Base-by-base conservation (phyloP, 1,140 invertebrate species). In the Microplitis demolitor region DNA sequence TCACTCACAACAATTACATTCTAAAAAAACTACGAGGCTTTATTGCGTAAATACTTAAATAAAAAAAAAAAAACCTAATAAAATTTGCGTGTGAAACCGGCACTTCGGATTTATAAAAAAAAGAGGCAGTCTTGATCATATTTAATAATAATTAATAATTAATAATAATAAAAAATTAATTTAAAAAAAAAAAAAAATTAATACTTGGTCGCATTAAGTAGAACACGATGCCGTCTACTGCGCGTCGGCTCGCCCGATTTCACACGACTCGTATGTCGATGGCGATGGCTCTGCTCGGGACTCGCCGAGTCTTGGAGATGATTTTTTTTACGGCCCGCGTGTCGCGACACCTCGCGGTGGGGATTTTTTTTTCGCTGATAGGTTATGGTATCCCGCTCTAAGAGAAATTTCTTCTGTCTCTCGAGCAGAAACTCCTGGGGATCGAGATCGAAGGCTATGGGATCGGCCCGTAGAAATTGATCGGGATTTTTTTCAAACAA, bases 71-170 rank as follows among this genome's bases (percentile, higher is more conserved):
- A 24, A 24, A 24, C 24, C 24, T 24, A 24, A 24, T 24, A 24
- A 24, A 63, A 50, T 14, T 31, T 45, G 35, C 60, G 63, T 69
- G 35, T 61, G 54, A 16, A 61, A 33, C 35, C 13, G 13, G 56
- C 31, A 64, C 14, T n/a, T 35, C 69, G 35, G 63, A 60, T 66
- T 39, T 58, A 16, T 33, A 58, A 4, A 39, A n/a, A 45, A 58
- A 61, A 79, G 81, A 84, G 81, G 82, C 86, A 87, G 86, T 87
- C 86, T 87, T 86, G 81, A 85, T 80, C 80, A 78, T 81, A 79
- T 84, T 85, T 81, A 80, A 79, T 54, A 34, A 58, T 39, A 56
- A 66, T 50, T 50, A 35, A 13, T 56, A 56, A 56, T 13, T 58
- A 16, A 56, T 68, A 31, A 56, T 68, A 34, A 14, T 68, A 24